phyloP scores from a whole-genome alignment of 2,113 vertebrate genomes.

The Quiscalus mexicanus region DNA sequence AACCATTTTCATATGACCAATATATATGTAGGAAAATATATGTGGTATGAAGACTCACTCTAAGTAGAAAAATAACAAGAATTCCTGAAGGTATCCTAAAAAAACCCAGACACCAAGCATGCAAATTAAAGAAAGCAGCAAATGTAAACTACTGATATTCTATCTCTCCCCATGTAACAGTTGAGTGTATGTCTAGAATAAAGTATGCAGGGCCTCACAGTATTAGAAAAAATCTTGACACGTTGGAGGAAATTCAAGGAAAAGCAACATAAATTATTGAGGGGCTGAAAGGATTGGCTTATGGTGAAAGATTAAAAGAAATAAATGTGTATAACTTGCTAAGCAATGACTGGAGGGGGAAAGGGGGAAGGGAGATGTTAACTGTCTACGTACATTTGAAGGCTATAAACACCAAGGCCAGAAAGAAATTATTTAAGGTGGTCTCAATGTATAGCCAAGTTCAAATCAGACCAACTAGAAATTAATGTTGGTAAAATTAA shows the following conservation, averaged over 20 bases:
- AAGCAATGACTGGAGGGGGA: conserved; percentile 17
- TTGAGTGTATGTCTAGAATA: conserved; percentile 7
- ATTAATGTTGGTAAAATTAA: background rate
- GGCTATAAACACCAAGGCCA: background rate
- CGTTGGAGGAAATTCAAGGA: conserved; percentile 47
- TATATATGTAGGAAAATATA: background rate
- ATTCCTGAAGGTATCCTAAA: background rate
- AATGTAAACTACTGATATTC: background rate
- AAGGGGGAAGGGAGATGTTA: background rate
- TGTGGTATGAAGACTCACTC: background rate
- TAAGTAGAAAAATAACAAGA: background rate
- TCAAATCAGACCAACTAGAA: background rate
- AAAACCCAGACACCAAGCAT: background rate
- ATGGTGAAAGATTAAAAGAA: conserved; percentile 64
- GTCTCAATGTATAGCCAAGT: background rate
- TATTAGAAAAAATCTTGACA: conserved; percentile 32
- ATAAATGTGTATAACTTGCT: conserved; percentile 68
- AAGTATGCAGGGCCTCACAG: background rate
- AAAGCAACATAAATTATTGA: conserved; percentile 71
- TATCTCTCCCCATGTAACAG: background rate
- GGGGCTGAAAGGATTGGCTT: conserved; percentile 49
- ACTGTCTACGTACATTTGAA: conserved; percentile 24
- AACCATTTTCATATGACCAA: background rate
- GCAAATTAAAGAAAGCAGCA: background rate
- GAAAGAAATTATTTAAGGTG: conserved; percentile 34